A percentile compares a stretch with the other conserved stretches of the same genome.
Conservation (phyloP, 1,140 invertebrate species). For the Olivierus martensii region DNA sequence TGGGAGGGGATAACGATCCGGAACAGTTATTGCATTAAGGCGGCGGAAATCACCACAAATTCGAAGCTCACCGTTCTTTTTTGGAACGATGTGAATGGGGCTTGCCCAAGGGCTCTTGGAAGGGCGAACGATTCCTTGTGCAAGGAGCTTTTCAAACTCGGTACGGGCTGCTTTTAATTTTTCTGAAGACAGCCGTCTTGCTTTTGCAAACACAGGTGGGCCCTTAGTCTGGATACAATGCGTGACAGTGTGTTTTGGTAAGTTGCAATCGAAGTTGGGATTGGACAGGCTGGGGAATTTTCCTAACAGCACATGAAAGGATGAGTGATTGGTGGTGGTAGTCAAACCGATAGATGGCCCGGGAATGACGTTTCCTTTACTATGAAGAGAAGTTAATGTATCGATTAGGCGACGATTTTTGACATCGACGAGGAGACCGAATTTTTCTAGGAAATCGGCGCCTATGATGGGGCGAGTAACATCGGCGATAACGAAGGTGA, state of each 20-base stretch:
- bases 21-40: slow-evolving; percentile 19
- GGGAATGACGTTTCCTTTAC: too few relatives aligned
- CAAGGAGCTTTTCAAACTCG: too few relatives aligned
- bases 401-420: slow-evolving; percentile 3
- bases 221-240: too few relatives aligned
- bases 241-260: too few relatives aligned
- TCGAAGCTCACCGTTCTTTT: slow-evolving; percentile 15
- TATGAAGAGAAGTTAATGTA: not conserved
- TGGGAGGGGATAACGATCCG: slow-evolving; percentile 30
- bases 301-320: too few relatives aligned
- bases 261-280: too few relatives aligned
- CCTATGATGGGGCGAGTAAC: slow-evolving; percentile 8
- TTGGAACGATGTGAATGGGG: slow-evolving; percentile 19
- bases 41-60: slow-evolving; percentile 19
- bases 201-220: too few relatives aligned
- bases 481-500: slow-evolving; percentile 4
- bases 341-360: too few relatives aligned
- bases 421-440: slow-evolving; percentile 1
- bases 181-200: too few relatives aligned
- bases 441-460: slow-evolving; percentile 9
- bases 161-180: too few relatives aligned
- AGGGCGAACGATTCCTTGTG: slow-evolving; percentile 24
- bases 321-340: too few relatives aligned
- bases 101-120: slow-evolving; percentile 31
- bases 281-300: too few relatives aligned